Conservation (phyloP, 2,113 vertebrate species). For the Cryptomyrus ogoouensis region DNA sequence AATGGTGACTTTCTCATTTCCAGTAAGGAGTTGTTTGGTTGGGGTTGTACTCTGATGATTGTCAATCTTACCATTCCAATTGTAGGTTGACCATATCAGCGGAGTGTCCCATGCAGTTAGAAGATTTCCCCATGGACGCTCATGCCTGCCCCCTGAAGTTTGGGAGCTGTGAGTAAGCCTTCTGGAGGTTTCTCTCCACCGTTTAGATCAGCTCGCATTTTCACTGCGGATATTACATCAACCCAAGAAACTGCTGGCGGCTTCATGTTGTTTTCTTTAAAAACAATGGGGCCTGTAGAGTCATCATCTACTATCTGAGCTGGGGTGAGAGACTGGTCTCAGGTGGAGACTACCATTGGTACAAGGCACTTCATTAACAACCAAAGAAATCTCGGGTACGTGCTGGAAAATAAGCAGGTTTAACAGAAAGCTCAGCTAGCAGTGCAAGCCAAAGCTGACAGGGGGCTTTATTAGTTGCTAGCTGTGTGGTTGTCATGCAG, state of each 20-base stretch:
- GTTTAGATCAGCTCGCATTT: neutral
- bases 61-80: conserved; percentile 26
- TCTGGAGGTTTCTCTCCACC: neutral
- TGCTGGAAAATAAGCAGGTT: neutral
- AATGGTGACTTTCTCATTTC: neutral
- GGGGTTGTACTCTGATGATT: neutral
- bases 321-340: neutral
- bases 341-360: neutral
- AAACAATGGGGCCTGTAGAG: neutral
- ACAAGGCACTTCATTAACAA: neutral
- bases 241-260: neutral
- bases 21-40: neutral
- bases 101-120: conserved; percentile 95
- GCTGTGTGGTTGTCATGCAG: neutral
- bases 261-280: neutral
- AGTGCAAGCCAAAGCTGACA: neutral
- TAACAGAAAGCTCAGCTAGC: neutral
- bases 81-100: conserved; percentile 90
- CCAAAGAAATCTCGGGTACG: neutral
- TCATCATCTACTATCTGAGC: neutral
- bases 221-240: neutral
- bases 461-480: neutral
- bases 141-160: conserved; percentile 96
- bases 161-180: conserved; percentile 86
- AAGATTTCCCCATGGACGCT: conserved; percentile 96